Conservation (phyloP, 2,888 invertebrate species). For the Nephrocerus scutellatus region DNA sequence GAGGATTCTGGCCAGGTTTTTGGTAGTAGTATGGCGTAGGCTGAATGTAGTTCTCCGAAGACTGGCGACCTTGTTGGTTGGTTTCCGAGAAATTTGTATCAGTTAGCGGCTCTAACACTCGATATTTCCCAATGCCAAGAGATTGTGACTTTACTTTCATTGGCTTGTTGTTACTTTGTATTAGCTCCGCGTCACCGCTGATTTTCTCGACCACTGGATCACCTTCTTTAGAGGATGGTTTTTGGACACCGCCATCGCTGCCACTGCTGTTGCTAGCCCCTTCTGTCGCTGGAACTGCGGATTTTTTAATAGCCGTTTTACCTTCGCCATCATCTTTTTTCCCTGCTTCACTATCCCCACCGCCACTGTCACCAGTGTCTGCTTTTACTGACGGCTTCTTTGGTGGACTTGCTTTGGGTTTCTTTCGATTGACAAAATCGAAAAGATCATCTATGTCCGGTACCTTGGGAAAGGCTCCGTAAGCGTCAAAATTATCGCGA, state of each 20-base stretch:
- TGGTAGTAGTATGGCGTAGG: constrained; percentile 26
- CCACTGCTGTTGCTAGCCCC: constrained; percentile 11
- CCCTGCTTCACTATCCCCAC: constrained; percentile 12
- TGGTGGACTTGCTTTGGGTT: constrained; percentile 14
- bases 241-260: too few species aligned
- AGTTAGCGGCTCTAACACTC: constrained; percentile 9
- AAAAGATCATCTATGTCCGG: constrained; percentile 44
- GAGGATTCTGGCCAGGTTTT: constrained; percentile 27
- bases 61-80: constrained; percentile 32
- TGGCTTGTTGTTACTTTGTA: constrained; percentile 30
- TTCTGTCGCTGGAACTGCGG: constrained; percentile 17
- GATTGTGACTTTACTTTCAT: constrained; percentile 23
- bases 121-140: constrained; percentile 17
- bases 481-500: constrained; percentile 43
- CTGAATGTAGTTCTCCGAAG: constrained; percentile 28
- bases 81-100: too few species aligned
- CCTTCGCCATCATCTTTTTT: constrained; percentile 5
- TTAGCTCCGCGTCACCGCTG: constrained; percentile 41
- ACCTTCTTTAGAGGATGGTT: constrained; percentile 22
- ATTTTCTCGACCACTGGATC: constrained; percentile 37
- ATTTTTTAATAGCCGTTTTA: constrained; percentile 19
- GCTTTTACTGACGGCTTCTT: constrained; percentile 13
- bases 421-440: constrained; percentile 39
- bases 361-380: too few species aligned
- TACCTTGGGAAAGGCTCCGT: constrained; percentile 41